These are phyloP conservation scores for Chamaetylas fuelleborni DNA, from an alignment of 2,113 vertebrate species.

Conservation along the genomic window DNA sequence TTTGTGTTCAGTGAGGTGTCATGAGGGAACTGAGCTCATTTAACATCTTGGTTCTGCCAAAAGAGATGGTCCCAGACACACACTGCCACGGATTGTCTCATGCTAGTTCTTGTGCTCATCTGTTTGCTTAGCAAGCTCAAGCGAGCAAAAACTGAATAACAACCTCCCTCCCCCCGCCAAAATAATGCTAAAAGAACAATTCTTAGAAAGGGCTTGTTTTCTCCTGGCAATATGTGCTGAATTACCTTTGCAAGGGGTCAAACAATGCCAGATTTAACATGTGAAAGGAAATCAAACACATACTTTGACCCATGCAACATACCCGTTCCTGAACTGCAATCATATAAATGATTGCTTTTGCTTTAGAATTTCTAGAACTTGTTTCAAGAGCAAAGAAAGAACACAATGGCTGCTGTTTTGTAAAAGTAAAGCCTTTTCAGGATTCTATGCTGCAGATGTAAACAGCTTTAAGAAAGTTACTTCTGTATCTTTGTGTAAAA, in stretches of 20 bases:
- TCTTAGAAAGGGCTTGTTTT: neutral
- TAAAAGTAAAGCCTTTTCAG: neutral
- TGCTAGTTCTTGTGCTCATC: neutral
- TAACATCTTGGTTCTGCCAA: conserved; percentile 24
- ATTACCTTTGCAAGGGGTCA: neutral
- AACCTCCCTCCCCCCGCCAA: rapidly evolving
- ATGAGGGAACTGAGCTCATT: conserved; percentile 44
- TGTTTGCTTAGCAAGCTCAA: neutral
- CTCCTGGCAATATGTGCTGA: neutral
- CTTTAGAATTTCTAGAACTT: neutral
- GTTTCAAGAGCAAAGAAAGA: neutral
- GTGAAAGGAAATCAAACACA: neutral
- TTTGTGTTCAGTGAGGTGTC: conserved; percentile 47
- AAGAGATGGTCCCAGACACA: neutral
- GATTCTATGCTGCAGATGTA: neutral
- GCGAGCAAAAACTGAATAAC: neutral
- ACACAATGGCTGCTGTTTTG: neutral
- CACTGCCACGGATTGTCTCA: neutral
- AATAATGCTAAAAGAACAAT: neutral
- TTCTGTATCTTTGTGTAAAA: neutral
- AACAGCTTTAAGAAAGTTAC: neutral
- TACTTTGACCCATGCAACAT: neutral
- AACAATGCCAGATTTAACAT: neutral
- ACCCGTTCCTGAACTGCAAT: neutral
- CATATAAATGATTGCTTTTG: neutral